Evolutionary conservation across 2,113 vertebrate genomes (phyloP).

Genomic region (Hemiprocne comata): DNA sequence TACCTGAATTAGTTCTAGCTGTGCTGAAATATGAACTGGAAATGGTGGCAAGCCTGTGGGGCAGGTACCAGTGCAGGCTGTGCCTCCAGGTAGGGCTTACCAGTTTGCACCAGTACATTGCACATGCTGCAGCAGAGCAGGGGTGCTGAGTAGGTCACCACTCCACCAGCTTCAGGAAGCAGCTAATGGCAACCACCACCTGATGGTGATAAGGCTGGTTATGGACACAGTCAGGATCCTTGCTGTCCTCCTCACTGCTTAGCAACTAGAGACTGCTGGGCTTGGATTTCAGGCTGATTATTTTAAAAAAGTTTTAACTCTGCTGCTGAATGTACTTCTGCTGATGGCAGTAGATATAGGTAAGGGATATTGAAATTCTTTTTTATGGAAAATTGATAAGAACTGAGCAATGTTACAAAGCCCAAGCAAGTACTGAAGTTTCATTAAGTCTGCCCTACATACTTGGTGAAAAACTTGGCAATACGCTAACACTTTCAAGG

Average conservation of each 20-base stretch:
- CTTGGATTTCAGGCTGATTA: background rate
- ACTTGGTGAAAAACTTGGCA: background rate
- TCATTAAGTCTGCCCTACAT: background rate
- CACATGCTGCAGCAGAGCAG: fast-evolving
- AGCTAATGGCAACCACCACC: background rate
- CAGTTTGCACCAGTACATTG: background rate
- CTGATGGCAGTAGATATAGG: background rate
- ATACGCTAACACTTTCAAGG: background rate
- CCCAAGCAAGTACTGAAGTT: background rate
- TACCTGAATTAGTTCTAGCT: background rate
- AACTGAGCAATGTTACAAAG: background rate
- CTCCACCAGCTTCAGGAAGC: background rate
- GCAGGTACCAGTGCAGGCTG: background rate
- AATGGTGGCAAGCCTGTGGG: background rate
- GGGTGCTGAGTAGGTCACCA: fast-evolving
- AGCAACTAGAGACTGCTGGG: background rate
- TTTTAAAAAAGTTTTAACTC: background rate
- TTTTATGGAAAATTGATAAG: background rate
- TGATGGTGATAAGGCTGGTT: fast-evolving
- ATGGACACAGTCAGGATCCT: fast-evolving
- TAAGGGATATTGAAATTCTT: too few relatives aligned
- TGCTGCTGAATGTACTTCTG: background rate
- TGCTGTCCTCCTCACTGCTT: background rate
- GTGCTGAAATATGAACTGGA: background rate
- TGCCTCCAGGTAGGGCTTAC: background rate